Evolutionary conservation across 1,140 invertebrate genomes (phyloP), one percentile per base, ranked within the genome.

Genomic region (Megalopta genalis): DNA sequence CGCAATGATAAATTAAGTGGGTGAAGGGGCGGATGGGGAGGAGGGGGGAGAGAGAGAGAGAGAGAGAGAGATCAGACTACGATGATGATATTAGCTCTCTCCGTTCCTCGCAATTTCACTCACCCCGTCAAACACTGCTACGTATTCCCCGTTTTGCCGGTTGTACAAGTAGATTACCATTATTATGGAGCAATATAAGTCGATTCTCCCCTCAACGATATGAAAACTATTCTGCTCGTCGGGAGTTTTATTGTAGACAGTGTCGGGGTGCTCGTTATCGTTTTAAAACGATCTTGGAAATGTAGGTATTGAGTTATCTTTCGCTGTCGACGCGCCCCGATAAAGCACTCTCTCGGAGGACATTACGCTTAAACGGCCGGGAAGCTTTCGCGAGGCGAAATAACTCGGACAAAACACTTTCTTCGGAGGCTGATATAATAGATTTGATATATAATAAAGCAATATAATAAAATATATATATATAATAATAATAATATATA

Each of bases 1-100:
- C 83, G 82, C 80, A 71, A 88, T 82, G 82, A 86, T 86, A 81
- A 86, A 89, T 86, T 88, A 88, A 88, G 72, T 75, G 68, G 76
- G 59, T n/a, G 21, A 5, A 5, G 14, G 57, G 10, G 42, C 10
- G 14, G 9, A 6, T 7, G 39, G 9, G 39, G 39, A 6, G 2
- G 6, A 8, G 54, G n/a, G 1, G n/a, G 6, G n/a, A 9, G 9
- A 18, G 0, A 42, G 14, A 42, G 68, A 52, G 27, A 54, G 6
- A 18, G 49, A 49, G 6, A n/a, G 32, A 1, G 32, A 52, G 16
- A 52, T 18, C 49, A 14, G 49, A 32, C 3, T 3, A 21, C 10
- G 5, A 16, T 27, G 1, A 60, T 1, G 12, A 1, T 25, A 52
- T 23, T 21, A n/a, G n/a, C 8, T 16, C n/a, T 12, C 49, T 32